Conservation (phyloP, 2,113 vertebrate genomes). For the Sphyrna mokarran region DNA sequence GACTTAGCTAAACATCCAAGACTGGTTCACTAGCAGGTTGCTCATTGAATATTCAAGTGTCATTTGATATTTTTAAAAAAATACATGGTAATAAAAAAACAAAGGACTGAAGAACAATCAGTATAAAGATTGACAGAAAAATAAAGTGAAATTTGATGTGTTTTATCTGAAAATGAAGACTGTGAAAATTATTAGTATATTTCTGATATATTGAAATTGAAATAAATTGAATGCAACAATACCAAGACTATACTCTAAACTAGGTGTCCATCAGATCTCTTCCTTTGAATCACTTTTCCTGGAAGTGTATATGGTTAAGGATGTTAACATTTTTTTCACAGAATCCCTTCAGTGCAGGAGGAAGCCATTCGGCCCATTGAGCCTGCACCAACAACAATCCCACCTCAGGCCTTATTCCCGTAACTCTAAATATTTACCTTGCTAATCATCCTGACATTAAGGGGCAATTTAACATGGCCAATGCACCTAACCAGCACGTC, state of each 20-base stretch:
- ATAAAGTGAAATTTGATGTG: neutral
- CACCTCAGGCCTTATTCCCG: too few species aligned
- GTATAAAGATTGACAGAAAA: neutral
- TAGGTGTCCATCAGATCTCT: neutral
- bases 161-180: neutral
- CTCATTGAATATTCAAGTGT: neutral
- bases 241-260: neutral
- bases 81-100: neutral
- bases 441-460: too few species aligned
- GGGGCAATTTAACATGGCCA: too few species aligned
- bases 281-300: neutral
- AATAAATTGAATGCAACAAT: neutral
- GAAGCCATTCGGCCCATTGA: too few species aligned
- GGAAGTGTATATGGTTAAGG: neutral
- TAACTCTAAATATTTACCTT: too few species aligned
- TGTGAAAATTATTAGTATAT: neutral
- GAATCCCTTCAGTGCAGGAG: too few species aligned
- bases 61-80: neutral
- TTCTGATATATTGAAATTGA: neutral
- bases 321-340: neutral
- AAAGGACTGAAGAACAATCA: neutral
- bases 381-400: too few species aligned
- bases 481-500: too few species aligned
- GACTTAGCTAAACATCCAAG: neutral
- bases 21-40: neutral